phyloP scores from a whole-genome alignment of 2,797 vertebrate species.

The Notolabrus celidotus region DNA sequence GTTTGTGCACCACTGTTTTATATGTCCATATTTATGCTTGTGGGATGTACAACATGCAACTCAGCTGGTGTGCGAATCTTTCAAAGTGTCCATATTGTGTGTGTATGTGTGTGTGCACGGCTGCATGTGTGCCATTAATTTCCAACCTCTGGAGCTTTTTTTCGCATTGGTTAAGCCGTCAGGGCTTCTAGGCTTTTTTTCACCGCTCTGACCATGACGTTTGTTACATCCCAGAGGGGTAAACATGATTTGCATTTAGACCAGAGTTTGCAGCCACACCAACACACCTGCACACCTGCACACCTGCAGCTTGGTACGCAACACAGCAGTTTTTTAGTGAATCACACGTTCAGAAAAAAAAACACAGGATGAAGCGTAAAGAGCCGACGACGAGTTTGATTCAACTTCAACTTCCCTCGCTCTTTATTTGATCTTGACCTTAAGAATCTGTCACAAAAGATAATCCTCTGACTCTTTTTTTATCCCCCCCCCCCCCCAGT shows the following conservation, averaged over 20 bases:
- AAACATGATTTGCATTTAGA: slow-evolving; percentile 47
- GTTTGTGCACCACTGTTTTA: slow-evolving; percentile 29
- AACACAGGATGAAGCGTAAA: too few species aligned
- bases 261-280: slow-evolving; percentile 14
- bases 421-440: slow-evolving; percentile 40
- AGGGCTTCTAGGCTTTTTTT: slow-evolving; percentile 7
- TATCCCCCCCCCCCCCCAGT: neutral
- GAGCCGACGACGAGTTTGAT: slow-evolving; percentile 1
- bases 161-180: slow-evolving; percentile 28
- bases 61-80: slow-evolving; percentile 27
- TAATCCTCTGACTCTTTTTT: neutral
- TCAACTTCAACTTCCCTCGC: neutral
- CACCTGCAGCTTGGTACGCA: slow-evolving; percentile 15
- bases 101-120: neutral
- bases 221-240: slow-evolving; percentile 22
- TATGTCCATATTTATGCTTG: slow-evolving; percentile 41
- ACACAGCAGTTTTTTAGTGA: slow-evolving; percentile 2
- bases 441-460: slow-evolving; percentile 35
- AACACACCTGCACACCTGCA: neutral
- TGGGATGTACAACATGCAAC: slow-evolving; percentile 28
- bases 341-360: neutral
- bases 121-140: slow-evolving; percentile 47
- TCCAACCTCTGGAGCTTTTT: slow-evolving; percentile 9
- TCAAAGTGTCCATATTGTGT: slow-evolving; percentile 13
- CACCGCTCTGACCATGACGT: slow-evolving; percentile 23